Conservation (phyloP, 2,113 vertebrate genomes). For the Labeo catla region DNA sequence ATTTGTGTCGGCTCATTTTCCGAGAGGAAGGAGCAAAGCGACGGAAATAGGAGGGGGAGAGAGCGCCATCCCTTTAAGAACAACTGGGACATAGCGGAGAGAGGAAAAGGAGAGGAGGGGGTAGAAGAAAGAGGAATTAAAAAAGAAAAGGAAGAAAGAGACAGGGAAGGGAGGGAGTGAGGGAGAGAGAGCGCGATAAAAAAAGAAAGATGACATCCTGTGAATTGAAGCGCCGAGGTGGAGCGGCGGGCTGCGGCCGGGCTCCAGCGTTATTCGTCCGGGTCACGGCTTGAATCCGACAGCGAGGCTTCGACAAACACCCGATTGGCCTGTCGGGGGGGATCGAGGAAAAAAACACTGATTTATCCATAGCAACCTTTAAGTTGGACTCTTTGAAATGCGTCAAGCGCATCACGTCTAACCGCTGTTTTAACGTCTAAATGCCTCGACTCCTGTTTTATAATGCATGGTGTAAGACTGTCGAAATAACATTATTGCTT, state of each 20-base stretch:
- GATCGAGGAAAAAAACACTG: conserved; percentile 65
- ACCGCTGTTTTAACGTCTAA: conserved; percentile 64
- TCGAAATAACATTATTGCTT: conserved; percentile 60
- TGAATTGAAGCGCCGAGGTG: conserved; percentile 78
- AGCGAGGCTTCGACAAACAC: conserved; percentile 81
- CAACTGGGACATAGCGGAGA: conserved; percentile 80
- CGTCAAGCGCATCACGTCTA: conserved; percentile 64
- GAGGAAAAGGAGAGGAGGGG: conserved; percentile 80
- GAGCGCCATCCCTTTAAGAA: conserved; percentile 80
- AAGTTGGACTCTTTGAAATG: conserved; percentile 63
- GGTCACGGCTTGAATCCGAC: conserved; percentile 78
- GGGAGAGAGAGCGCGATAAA: conserved; percentile 73
- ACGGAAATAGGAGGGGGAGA: conserved; percentile 72
- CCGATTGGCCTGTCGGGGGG: conserved; percentile 75
- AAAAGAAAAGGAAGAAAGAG: conserved; percentile 65
- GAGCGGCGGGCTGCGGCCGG: conserved; percentile 70
- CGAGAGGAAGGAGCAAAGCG: conserved; percentile 58
- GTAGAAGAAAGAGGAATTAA: conserved; percentile 76
- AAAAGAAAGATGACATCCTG: conserved; percentile 85
- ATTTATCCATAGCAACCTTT: conserved; percentile 71
- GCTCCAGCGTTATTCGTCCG: conserved; percentile 73
- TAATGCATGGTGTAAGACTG: conserved; percentile 57
- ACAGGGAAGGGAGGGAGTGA: conserved; percentile 60
- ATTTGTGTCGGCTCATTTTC: conserved; percentile 71
- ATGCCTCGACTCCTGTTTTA: conserved; percentile 53